Evolutionary conservation across 2,797 vertebrate genomes (phyloP), one percentile per base, ranked within the genome.

Genomic region (Sebastes diaconus): DNA sequence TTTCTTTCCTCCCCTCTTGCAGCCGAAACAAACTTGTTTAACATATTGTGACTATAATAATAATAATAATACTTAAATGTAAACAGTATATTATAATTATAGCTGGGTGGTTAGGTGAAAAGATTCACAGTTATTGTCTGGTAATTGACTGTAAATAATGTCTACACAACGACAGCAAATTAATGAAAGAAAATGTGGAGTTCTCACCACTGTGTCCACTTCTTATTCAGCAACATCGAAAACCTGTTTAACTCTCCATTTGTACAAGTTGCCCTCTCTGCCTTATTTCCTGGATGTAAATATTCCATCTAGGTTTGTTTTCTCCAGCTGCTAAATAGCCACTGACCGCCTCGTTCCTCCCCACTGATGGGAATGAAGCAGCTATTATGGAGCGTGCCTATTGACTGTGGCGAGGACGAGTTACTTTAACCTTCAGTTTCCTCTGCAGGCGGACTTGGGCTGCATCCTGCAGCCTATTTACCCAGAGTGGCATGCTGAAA

Each of bases 361-460:
- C 67, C 64, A 50, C 69, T 83, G 79, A 90, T 78, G 85, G 73
- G 60, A 82, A 30, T 32, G 73, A 83, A 85, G 70, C 42, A 85
- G 76, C 80, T 73, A 91, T 91, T 91, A 93, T 69, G 77, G 69
- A 59, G 75, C 57, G 13, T 22, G 81, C 68, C 83, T 81, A 88
- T 80, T 39, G 63, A 81, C 81, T 68, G 72, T 34, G 77, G 79
- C 5, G 73, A 75, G 85, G 88, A 93, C 89, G 81, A 84, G 86
- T 83, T 87, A 86, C 90, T 87, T 92, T 95, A 93, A 95, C 94
- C 93, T 94, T 94, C 91, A 90, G 80, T 84, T 93, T 89, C 77
- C 81, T 91, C 78, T 85, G 84, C 87, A 84, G 81, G 78, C 18
- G 1, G 75, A 86, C 61, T 66, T 27, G 1, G 50, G 73, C 73